Base-by-base conservation (phyloP, 2,113 vertebrate species). In the Gorilla gorilla region DNA sequence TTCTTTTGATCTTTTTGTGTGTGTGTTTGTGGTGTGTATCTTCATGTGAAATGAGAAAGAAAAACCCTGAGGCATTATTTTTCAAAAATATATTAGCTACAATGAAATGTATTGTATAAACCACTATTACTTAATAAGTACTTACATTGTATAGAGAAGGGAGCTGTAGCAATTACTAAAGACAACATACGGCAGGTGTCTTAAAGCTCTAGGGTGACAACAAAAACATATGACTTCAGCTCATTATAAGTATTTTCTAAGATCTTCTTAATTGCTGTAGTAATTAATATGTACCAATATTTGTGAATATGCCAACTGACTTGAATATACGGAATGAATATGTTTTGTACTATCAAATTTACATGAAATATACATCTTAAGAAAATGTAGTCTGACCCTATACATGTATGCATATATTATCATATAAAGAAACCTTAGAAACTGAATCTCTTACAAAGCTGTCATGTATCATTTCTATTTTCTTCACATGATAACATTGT, bases 121-220 rank as follows among this genome's bases (percentile, higher is more conserved):
- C 6, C 81, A 81, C 7, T 93, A 0, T 78, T 96, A 96, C 68
- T 93, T 97, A 93, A 80, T 98, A 97, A 94, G 81, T 97, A 95
- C 40, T 90, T 93, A 95, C 52, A 23, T 72, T 89, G 43, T 68
- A 86, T 59, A 93, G 85, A 91, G 68, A 97, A 98, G 90, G 73
- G 35, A 97, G 97, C 96, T 98, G 64, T 80, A 96, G 90, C 92
- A 98, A 96, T 98, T 98, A 98, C 98, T 98, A 97, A 97, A 97
- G 38, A 66, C 70, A 98, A 95, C 98, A 98, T 98, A 98, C 98
- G 98, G 98, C 95, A 98, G 96, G 93, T 98, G 97, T 95, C 96
- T 98, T 96, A 97, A 98, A 98, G 96, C 97, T 97, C 97, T 78
- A 96, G 96, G 95, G 96, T 98, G 96, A 98, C 89, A 88, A 94